A percentile compares a stretch with the other conserved stretches of the same genome.
Conservation (phyloP, 37 sponge, comb jelly and placozoan species). For the Axinella damicornis region DNA sequence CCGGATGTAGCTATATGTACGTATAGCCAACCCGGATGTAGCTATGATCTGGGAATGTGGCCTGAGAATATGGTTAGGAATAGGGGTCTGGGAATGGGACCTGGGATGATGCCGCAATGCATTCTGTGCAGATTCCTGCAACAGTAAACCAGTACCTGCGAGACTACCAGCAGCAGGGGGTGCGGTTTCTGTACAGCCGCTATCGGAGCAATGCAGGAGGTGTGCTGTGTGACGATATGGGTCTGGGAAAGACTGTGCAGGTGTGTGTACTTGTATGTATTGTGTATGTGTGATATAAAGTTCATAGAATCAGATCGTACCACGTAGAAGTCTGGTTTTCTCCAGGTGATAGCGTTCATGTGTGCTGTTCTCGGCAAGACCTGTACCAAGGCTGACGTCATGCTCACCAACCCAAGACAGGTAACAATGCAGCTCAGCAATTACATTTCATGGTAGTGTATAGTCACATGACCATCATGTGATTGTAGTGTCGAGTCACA, state of each 20-base stretch:
- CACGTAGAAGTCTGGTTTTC: too few species aligned
- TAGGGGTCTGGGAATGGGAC: too few species aligned
- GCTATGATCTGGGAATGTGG: too few species aligned
- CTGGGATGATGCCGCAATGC: background rate
- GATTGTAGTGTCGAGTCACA: background rate
- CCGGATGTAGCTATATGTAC: too few species aligned
- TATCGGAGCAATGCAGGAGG: constrained; percentile 22
- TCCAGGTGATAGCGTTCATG: constrained; percentile 59
- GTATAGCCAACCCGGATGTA: too few species aligned
- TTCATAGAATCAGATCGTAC: too few species aligned
- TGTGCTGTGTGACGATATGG: constrained; percentile 83
- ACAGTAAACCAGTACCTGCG: constrained; percentile 61
- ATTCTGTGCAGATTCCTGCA: constrained; percentile 50
- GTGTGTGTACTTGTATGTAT: too few species aligned
- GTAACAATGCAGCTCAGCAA: too few species aligned
- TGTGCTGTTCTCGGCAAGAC: constrained; percentile 49
- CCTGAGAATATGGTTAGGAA: too few species aligned
- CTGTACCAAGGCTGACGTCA: constrained; percentile 40
- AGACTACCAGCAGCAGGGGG: constrained; percentile 65
- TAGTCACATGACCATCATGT: background rate
- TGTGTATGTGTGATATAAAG: too few species aligned
- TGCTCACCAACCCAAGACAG: constrained; percentile 35
- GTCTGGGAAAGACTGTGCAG: constrained; percentile 85
- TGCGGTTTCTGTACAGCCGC: constrained; percentile 43
- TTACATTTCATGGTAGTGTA: too few species aligned